Conservation (phyloP, 2,888 invertebrate genomes). For the Anaspis maculata region DNA sequence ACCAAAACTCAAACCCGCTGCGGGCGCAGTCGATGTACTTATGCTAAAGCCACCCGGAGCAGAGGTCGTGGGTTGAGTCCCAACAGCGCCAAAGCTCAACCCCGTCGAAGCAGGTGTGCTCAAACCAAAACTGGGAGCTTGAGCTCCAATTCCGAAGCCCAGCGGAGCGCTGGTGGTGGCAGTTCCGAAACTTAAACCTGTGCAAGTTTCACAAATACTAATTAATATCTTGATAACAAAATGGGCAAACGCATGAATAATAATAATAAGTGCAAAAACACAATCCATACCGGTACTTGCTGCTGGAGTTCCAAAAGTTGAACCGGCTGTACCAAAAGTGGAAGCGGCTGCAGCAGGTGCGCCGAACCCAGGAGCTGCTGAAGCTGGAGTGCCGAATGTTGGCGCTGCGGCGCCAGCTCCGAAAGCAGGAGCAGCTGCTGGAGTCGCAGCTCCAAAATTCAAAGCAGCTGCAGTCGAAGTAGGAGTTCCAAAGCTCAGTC, state of each 20-base stretch:
- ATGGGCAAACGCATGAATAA: no score
- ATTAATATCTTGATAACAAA: no score
- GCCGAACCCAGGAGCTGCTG: no score
- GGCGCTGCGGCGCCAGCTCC: slow-evolving; percentile 5
- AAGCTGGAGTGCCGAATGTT: slow-evolving; percentile 6
- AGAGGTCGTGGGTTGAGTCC: slow-evolving; percentile 5
- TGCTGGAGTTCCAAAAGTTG: not conserved
- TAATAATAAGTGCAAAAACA: no score
- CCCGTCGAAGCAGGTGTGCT: slow-evolving; percentile 6
- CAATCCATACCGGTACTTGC: no score
- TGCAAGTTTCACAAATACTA: no score
- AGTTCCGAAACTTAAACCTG: not conserved
- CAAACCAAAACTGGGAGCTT: slow-evolving; percentile 2
- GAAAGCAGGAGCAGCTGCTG: no score
- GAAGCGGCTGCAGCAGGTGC: no score
- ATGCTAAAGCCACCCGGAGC: slow-evolving; percentile 27
- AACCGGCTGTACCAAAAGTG: not conserved
- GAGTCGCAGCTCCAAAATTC: slow-evolving; percentile 3
- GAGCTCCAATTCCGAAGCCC: no score
- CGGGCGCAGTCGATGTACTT: slow-evolving; percentile 22
- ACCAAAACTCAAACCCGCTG: slow-evolving; percentile 24
- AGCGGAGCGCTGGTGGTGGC: not conserved
- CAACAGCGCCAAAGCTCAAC: slow-evolving; percentile 7
- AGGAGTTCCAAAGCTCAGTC: slow-evolving; percentile 5
- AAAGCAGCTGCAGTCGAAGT: slow-evolving; percentile 4